phyloP scores from a whole-genome alignment of 2,888 invertebrate species.

The Brassicogethes aeneus region DNA sequence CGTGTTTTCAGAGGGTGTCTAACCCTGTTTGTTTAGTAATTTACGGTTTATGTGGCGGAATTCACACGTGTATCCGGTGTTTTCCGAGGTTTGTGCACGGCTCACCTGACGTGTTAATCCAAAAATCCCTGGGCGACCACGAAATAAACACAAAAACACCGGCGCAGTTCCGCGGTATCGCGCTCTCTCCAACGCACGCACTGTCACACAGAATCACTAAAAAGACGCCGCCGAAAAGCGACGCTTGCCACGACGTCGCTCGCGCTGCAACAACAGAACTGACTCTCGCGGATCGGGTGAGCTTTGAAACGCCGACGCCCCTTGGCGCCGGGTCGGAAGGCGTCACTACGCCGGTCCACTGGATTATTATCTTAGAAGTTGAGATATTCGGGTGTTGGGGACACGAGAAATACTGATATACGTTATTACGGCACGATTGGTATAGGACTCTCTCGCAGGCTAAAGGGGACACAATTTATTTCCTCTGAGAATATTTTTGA shows the following conservation, averaged over 20 bases:
- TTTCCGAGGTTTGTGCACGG: no score
- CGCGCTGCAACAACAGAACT: not conserved
- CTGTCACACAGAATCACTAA: no score
- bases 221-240: not conserved
- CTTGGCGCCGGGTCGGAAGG: constrained; percentile 38
- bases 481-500: no score
- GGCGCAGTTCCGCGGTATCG: no score
- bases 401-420: not conserved
- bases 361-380: constrained; percentile 33
- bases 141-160: no score
- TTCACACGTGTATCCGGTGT: no score
- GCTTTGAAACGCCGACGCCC: constrained; percentile 28
- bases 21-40: no score
- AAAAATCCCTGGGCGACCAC: no score
- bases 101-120: not conserved
- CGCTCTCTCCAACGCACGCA: no score
- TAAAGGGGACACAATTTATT: no score
- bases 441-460: not conserved
- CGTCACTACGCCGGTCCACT: constrained; percentile 40
- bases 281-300: not conserved
- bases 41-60: no score
- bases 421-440: not conserved
- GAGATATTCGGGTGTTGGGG: not conserved
- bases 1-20: no score
- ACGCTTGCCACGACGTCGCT: not conserved